A percentile compares a stretch with the other conserved stretches of the same genome.
These are phyloP conservation scores for Phaenicophaeus curvirostris DNA, from an alignment of 2,797 vertebrate species.

Conservation along the genomic window DNA sequence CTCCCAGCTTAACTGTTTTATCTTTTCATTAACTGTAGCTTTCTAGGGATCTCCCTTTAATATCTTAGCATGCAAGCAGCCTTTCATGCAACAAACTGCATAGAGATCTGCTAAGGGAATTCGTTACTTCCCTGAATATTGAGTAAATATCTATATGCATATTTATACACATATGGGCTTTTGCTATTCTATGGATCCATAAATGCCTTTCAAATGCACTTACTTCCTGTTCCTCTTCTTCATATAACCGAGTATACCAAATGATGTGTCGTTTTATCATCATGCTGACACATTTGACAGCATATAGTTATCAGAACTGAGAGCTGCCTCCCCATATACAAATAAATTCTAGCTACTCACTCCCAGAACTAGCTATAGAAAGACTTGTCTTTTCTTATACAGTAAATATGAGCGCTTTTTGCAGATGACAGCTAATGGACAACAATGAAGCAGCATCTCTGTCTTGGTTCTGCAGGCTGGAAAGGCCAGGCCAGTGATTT, in stretches of 20 bases:
- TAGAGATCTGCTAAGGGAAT: not conserved
- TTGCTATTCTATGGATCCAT: not conserved
- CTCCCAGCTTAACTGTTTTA: not conserved
- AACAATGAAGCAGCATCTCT: not conserved
- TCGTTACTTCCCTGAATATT: not conserved
- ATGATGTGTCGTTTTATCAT: not conserved
- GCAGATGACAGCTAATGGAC: not conserved
- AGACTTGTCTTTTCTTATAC: not conserved
- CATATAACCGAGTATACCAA: not conserved
- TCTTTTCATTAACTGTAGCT: not conserved
- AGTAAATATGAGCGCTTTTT: not conserved
- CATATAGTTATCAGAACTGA: not conserved
- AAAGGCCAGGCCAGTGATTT: not conserved
- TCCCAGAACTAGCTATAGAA: not conserved
- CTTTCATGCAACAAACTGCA: not conserved
- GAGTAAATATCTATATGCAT: not conserved
- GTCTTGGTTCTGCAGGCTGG: not conserved
- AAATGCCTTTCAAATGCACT: not conserved
- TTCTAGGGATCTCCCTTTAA: not conserved
- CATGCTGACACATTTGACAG: not conserved
- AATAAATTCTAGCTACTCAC: not conserved
- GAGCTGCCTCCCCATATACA: not conserved
- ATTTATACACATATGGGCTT: not conserved
- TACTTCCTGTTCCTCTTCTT: not conserved
- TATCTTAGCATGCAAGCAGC: not conserved